Conservation (phyloP, 1,140 invertebrate genomes). For the Atta colombica region DNA sequence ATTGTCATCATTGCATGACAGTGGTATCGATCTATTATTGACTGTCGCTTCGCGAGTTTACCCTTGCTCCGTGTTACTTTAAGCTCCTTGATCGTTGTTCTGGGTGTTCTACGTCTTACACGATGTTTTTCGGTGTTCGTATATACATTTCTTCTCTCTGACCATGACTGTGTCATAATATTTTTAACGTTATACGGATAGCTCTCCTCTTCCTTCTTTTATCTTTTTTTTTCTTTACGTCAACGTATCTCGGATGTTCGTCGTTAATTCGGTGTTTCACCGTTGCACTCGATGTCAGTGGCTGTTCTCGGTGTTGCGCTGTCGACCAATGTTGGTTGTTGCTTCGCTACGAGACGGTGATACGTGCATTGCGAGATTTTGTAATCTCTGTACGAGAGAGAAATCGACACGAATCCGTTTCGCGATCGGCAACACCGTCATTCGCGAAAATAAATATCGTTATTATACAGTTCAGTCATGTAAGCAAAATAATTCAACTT, state of each 20-base stretch:
- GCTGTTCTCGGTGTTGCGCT: constrained; percentile 80
- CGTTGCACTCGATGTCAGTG: constrained; percentile 80
- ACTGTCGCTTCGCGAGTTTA: constrained; percentile 78
- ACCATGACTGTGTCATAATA: constrained; percentile 44
- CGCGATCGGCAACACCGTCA: constrained; percentile 33
- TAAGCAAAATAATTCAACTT: neutral
- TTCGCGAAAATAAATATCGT: neutral
- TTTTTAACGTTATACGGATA: constrained; percentile 35
- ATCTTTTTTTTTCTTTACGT: constrained; percentile 46
- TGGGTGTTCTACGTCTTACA: constrained; percentile 69
- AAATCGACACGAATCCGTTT: constrained; percentile 36
- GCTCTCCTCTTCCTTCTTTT: constrained; percentile 66
- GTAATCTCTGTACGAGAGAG: neutral
- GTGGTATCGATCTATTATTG: constrained; percentile 72
- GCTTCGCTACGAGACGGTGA: constrained; percentile 36
- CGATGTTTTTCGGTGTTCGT: constrained; percentile 69
- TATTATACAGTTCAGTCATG: neutral
- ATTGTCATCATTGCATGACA: constrained; percentile 71
- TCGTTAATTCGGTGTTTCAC: constrained; percentile 71
- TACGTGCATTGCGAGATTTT: constrained; percentile 17
- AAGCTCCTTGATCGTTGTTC: constrained; percentile 73
- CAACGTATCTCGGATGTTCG: constrained; percentile 56
- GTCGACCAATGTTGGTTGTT: constrained; percentile 61
- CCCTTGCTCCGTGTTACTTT: constrained; percentile 65
- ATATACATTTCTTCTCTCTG: constrained; percentile 52